phyloP scores from a whole-genome alignment of 2,888 invertebrate species.

The Bunonema sp. region DNA sequence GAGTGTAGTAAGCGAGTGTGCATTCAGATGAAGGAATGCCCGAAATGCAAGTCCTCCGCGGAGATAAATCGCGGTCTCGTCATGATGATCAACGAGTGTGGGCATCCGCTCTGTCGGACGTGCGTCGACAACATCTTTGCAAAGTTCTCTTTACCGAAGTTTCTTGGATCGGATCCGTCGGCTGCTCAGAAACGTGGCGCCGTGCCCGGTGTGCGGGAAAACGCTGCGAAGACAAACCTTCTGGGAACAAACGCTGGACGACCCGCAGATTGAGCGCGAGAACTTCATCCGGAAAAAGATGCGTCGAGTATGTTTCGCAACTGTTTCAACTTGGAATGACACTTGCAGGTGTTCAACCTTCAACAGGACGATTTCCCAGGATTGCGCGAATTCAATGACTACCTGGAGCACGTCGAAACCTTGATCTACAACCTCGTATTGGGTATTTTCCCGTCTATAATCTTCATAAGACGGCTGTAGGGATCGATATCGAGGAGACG shows the following conservation, averaged over 20 bases:
- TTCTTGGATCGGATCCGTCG: too few relatives aligned
- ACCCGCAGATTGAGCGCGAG: constrained; percentile 87
- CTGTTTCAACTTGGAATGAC: neutral
- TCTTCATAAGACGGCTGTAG: neutral
- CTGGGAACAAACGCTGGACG: constrained; percentile 79
- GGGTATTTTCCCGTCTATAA: neutral
- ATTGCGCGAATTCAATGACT: constrained; percentile 77
- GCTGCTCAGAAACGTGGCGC: constrained; percentile 88
- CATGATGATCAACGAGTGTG: constrained; percentile 92
- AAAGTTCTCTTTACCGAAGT: neutral
- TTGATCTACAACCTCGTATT: too few relatives aligned
- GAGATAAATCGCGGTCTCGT: constrained; percentile 88
- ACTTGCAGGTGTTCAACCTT: constrained; percentile 55
- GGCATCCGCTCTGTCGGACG: constrained; percentile 88
- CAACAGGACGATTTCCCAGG: constrained; percentile 78
- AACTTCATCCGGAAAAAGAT: constrained; percentile 79
- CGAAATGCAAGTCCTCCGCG: constrained; percentile 85
- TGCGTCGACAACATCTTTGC: constrained; percentile 61
- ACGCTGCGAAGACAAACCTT: constrained; percentile 74
- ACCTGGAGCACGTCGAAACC: constrained; percentile 81
- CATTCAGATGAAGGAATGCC: constrained; percentile 62
- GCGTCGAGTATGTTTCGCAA: constrained; percentile 47
- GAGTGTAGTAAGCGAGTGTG: neutral
- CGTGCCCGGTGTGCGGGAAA: constrained; percentile 62
- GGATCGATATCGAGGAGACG: constrained; percentile 18